These are phyloP conservation scores for Bujurquina vittata DNA, from an alignment of 2,113 vertebrate genomes.

Conservation along the genomic window DNA sequence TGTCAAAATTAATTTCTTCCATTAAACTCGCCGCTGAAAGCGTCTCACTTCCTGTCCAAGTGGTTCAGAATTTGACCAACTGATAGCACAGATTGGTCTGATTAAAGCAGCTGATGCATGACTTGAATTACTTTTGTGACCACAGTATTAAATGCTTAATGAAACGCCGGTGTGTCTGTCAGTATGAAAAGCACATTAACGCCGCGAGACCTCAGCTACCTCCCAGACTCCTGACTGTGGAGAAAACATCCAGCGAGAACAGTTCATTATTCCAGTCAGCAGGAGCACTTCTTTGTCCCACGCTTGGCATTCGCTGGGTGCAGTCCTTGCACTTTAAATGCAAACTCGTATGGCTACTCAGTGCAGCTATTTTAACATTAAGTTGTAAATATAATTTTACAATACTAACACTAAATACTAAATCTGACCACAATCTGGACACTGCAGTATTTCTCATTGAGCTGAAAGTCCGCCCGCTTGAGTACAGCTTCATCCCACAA, in stretches of 20 bases:
- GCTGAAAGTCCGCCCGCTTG: neutral
- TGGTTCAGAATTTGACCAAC: neutral
- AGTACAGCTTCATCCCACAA: conserved; percentile 2
- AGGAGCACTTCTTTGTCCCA: neutral
- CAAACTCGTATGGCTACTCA: neutral
- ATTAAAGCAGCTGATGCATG: neutral
- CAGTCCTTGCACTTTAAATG: conserved; percentile 1
- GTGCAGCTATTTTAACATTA: neutral
- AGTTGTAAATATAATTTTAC: neutral
- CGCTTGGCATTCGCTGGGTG: neutral
- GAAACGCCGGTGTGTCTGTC: neutral
- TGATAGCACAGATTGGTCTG: neutral
- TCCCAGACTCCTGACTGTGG: neutral
- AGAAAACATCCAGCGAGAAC: neutral
- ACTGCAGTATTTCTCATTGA: neutral
- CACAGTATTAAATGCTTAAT: neutral
- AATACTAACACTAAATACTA: neutral
- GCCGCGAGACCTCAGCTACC: neutral
- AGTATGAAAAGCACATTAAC: neutral
- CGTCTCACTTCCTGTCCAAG: no score
- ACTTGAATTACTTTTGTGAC: neutral
- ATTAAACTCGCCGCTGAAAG: no score
- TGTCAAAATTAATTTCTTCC: neutral
- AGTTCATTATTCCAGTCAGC: conserved; percentile 1
- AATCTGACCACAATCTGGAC: neutral